These are phyloP conservation scores for Thereva nobilitata DNA, from an alignment of 2,888 invertebrate species.

Conservation along the genomic window DNA sequence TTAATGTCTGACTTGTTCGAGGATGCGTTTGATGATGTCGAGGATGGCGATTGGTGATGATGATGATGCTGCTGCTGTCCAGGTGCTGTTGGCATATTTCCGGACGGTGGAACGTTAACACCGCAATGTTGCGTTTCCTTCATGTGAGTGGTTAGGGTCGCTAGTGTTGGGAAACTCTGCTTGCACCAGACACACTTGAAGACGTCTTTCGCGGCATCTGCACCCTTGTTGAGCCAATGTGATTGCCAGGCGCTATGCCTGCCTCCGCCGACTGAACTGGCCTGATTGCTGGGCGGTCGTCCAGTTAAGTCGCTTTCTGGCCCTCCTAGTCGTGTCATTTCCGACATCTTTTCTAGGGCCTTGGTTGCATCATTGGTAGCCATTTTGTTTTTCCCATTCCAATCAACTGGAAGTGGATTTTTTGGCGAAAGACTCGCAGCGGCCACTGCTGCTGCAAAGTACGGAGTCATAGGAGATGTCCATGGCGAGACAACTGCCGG, in stretches of 20 bases:
- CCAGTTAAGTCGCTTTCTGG: constrained; percentile 41
- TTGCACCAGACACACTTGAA: constrained; percentile 98
- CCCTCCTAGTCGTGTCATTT: constrained; percentile 81
- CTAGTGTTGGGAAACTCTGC: constrained; percentile 92
- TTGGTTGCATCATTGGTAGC: constrained; percentile 83
- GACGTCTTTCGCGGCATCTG: constrained; percentile 93
- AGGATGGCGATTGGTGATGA: constrained; percentile 57
- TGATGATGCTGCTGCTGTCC: constrained; percentile 58
- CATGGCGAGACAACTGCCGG: constrained; percentile 72
- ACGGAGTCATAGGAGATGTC: constrained; percentile 80
- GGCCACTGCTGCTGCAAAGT: constrained; percentile 77
- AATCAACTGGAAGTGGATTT: constrained; percentile 65
- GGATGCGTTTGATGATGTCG: constrained; percentile 65
- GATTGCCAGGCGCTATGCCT: constrained; percentile 94
- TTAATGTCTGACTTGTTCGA: constrained; percentile 80
- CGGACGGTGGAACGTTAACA: constrained; percentile 75
- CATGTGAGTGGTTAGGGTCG: constrained; percentile 95
- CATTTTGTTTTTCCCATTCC: constrained; percentile 82
- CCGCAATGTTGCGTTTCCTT: constrained; percentile 97
- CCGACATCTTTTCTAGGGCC: constrained; percentile 89
- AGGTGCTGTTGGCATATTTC: constrained; percentile 56
- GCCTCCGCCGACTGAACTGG: constrained; percentile 62
- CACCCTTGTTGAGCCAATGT: constrained; percentile 95
- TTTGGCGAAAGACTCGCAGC: constrained; percentile 78
- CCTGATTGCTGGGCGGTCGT: constrained; percentile 41